Evolutionary conservation across 2,888 invertebrate species (phyloP), one percentile per base, ranked within the genome.

Genomic region (Thecophora atra): DNA sequence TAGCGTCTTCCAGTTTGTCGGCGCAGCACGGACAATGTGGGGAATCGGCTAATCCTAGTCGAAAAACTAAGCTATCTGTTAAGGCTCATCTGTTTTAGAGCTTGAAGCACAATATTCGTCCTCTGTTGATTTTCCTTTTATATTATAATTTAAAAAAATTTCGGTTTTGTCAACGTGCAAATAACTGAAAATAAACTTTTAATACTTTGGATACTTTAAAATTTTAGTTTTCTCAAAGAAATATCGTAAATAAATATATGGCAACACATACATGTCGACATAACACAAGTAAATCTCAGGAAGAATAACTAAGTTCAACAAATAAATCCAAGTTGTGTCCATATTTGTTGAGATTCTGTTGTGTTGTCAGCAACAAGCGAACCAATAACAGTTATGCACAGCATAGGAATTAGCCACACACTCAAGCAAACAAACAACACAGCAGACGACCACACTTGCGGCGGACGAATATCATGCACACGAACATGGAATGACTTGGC

Each of bases 271-370:
- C 21, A 54, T 19, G 2, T 15, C n/a, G 21, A 56, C 13, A 19
- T 21, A 56, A 56, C 56, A 56, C 21, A 21, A 56, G 26, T 24
- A 56, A 56, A 26, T 56, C 19, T 54, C 54, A 54, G 21, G 21
- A 19, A 0, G 8, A 54, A 8, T n/a, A 15, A 54, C 8, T 54
- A 54, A 54, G 28, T 26, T n/a, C 47, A 47, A 52, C 24, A 68
- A 52, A 79, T 79, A 79, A 79, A 77, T 79, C 78, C 76, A 72
- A 71, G 73, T 74, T 63, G 71, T 68, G 74, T 77, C 73, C 72
- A 66, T 64, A 74, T 76, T 76, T 76, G 76, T 73, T 58, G 72
- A 75, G 74, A 66, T 72, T 47, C 42, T 74, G 68, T 63, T 71
- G 51, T 68, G 58, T 37, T 11, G 2, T 37, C 37, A 67, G 63